Conservation (phyloP, 2,113 vertebrate species). For the Strigops habroptila region DNA sequence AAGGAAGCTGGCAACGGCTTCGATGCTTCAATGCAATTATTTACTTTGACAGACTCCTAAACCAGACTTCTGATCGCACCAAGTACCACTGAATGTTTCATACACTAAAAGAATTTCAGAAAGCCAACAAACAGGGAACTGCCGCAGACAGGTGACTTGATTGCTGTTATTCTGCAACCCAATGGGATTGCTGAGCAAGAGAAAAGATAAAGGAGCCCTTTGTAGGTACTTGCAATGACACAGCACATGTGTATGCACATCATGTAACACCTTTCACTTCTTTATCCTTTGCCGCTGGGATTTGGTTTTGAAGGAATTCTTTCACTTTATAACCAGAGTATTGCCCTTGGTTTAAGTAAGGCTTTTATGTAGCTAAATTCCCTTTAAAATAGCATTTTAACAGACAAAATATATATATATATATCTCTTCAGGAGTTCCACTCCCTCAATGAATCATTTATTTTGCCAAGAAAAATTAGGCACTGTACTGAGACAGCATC, state of each 20-base stretch:
- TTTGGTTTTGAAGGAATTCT: conserved; percentile 31
- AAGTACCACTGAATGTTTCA: not conserved
- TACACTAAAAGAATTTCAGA: not conserved
- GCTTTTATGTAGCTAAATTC: not conserved
- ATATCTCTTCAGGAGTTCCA: not conserved
- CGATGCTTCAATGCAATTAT: not conserved
- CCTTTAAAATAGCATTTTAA: not conserved
- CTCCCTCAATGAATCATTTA: not conserved
- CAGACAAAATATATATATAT: fast-evolving
- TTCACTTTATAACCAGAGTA: not conserved
- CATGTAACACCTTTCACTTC: not conserved
- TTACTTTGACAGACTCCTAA: not conserved
- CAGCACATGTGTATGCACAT: not conserved
- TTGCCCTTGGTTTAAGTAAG: not conserved
- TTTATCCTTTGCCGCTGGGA: not conserved
- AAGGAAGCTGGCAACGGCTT: not conserved
- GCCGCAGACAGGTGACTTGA: not conserved
- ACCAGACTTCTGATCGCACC: not conserved
- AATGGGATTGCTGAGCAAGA: not conserved
- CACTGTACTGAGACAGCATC: not conserved
- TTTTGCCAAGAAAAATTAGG: not conserved
- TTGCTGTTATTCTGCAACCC: conserved; percentile 9
- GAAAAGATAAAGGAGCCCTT: conserved; percentile 24
- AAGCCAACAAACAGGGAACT: not conserved
- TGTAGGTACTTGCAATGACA: conserved; percentile 1